Evolutionary conservation across 2,797 vertebrate genomes (phyloP).

Genomic region (Sternarchorhynchus goeldii): DNA sequence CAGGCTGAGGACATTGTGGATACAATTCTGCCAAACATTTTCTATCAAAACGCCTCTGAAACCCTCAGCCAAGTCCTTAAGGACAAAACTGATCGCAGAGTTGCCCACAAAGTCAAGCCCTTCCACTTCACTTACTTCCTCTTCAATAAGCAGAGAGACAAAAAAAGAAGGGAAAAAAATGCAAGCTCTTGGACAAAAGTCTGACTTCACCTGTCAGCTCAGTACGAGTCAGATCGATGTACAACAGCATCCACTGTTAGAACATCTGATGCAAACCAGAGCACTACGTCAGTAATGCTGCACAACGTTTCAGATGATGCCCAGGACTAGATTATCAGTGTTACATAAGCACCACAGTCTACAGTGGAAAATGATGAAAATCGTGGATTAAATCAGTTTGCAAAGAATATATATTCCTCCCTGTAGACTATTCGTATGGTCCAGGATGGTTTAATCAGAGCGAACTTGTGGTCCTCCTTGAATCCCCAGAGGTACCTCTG

Average conservation of each 20-base stretch:
- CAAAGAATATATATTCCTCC: too few species aligned
- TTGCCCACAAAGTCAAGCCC: conserved; percentile 17
- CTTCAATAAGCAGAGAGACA: conserved; percentile 8
- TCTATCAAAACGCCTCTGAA: conserved; percentile 6
- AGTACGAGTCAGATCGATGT: not conserved
- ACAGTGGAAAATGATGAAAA: not conserved
- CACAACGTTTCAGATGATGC: not conserved
- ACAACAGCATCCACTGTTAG: not conserved
- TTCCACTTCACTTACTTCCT: conserved; percentile 28
- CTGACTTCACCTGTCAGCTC: not conserved
- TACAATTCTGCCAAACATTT: not conserved
- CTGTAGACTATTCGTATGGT: not conserved
- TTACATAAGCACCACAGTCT: not conserved
- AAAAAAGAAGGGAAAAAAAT: not conserved
- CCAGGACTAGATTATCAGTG: not conserved
- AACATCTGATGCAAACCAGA: not conserved
- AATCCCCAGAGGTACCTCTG: conserved; percentile 25
- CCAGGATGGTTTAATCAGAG: conserved; percentile 25
- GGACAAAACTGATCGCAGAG: conserved; percentile 18
- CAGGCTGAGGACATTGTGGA: not conserved
- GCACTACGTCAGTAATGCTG: not conserved
- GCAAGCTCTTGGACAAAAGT: conserved; percentile 11
- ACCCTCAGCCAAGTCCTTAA: conserved; percentile 16
- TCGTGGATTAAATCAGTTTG: not conserved
- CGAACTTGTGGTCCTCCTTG: not conserved